Evolutionary conservation across 2,888 invertebrate genomes (phyloP), one percentile per base, ranked within the genome.

Genomic region (Phlogophora meticulosa): DNA sequence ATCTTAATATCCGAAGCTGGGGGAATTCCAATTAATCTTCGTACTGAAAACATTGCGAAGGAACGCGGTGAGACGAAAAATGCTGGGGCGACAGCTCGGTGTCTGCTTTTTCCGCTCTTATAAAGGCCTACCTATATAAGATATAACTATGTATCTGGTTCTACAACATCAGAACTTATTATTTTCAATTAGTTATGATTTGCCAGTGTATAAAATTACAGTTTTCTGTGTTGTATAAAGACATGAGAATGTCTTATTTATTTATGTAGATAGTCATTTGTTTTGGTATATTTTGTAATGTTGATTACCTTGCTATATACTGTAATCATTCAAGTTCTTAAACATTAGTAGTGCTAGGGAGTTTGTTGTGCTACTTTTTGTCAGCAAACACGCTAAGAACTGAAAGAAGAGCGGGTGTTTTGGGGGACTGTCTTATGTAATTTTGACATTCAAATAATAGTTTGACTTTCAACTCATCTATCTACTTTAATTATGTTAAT

Each of bases 21-120:
- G 5, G 7, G 51, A 66, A 53, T 48, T 22, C 45, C 34, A 42
- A 74, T 74, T 53, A 48, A 66, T 53, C 40, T 40, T 48, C 10
- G 7, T 28, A 28, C 40, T 28, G 9, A 52, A 74, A 59, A 49
- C 48, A 40, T 34, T 42, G 22, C 9, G 11, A 15, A 46, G 15
- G 7, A 7, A 59, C 4, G 15, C 13, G 36, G 45, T 38, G 22
- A 24, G 32, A 22, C 11, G 4, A 20, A 36, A 5, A 17, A 46
- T 11, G 32, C 17, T 32, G 34, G 5, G 10, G 7, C 1, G 22
- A 46, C 32, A 34, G 11, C 15, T 4, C 38, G 1, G 7, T 13
- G 20, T 10, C 22, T 2, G 24, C 13, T 11, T 22, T 38, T 17
- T 45, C 4, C n/a, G 10, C 11, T 36, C 17, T 42, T 17, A 9